Evolutionary conservation across 1,140 invertebrate species (phyloP), one percentile per base, ranked within the genome.

Genomic region (Drosophila simulans): DNA sequence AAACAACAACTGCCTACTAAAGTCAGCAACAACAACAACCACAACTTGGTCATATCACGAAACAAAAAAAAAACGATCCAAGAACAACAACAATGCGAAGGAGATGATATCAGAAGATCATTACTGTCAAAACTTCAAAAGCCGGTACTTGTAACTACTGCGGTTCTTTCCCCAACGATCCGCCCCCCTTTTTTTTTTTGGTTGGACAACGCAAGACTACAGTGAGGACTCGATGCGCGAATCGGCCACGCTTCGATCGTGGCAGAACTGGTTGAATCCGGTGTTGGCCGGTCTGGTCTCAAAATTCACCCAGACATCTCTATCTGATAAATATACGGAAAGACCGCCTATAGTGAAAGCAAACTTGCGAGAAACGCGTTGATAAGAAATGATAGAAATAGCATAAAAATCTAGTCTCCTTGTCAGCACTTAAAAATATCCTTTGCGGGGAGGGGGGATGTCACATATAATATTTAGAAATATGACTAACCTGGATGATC

Each of bases 81-180:
- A 52, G 59, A 64, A 42, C 45, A 27, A 31, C 53, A 8, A 34
- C 20, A 5, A 10, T 12, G 42, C 27, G 11, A 20, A 37, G 59
- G 27, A 65, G 64, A 53, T 68, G 64, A 68, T 68, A 53, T 65
- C 59, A 68, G 46, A 52, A 35, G 45, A 52, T 17, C 8, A 10
- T 43, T 35, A 43, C 22, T 43, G 37, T 68, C 46, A 64, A 34
- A 45, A 20, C 52, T 15, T 17, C 27, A 27, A 4, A 12, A 17
- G 27, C 25, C 3, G 12, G 3, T 4, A 10, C 48, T 34, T 34
- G 15, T 20, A 34, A 34, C 25, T 34, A 34, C 52, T 27, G 34
- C 22, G 11, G 51, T 5, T 39, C 22, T 12, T 12, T 20, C 22
- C 46, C 22, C 13, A 4, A n/a, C 13, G 7, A 46, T 46, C 17